phyloP scores from a whole-genome alignment of 2,888 invertebrate species.

The Gibbula magus region DNA sequence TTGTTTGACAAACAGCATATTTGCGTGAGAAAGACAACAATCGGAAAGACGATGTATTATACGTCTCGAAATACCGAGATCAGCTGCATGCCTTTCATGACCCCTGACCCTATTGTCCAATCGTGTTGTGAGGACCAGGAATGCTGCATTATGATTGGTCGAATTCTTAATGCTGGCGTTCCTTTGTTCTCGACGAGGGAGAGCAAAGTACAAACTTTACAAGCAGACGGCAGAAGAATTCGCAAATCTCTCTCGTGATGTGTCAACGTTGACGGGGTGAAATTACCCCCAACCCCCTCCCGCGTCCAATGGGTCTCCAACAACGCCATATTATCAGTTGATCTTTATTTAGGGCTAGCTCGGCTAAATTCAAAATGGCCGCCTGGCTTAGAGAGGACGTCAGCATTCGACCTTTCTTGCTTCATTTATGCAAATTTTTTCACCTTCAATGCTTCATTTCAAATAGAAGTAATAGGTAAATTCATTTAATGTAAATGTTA shows the following conservation, averaged over 20 bases:
- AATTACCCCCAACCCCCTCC: neutral
- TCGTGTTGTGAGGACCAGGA: constrained; percentile 15
- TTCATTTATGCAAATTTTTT: too few relatives aligned
- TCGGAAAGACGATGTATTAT: too few relatives aligned
- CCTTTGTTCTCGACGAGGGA: neutral
- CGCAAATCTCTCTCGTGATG: constrained; percentile 13
- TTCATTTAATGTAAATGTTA: too few relatives aligned
- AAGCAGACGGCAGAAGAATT: neutral
- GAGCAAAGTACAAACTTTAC: neutral
- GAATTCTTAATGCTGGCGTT: neutral
- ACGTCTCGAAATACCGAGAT: neutral
- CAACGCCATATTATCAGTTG: too few relatives aligned
- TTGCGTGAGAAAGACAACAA: too few relatives aligned
- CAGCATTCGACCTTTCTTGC: too few relatives aligned
- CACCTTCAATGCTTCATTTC: too few relatives aligned
- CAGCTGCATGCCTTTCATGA: neutral
- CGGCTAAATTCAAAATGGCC: too few relatives aligned
- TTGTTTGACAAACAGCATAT: too few relatives aligned
- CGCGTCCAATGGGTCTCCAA: neutral
- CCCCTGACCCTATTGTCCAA: constrained; percentile 22
- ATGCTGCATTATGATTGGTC: constrained; percentile 7
- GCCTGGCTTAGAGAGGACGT: too few relatives aligned
- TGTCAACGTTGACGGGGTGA: neutral
- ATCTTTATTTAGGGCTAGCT: too few relatives aligned
- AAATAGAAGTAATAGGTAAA: too few relatives aligned